Base-by-base conservation (phyloP, 2,888 invertebrate species). In the Tenthredo scrophulariae region DNA sequence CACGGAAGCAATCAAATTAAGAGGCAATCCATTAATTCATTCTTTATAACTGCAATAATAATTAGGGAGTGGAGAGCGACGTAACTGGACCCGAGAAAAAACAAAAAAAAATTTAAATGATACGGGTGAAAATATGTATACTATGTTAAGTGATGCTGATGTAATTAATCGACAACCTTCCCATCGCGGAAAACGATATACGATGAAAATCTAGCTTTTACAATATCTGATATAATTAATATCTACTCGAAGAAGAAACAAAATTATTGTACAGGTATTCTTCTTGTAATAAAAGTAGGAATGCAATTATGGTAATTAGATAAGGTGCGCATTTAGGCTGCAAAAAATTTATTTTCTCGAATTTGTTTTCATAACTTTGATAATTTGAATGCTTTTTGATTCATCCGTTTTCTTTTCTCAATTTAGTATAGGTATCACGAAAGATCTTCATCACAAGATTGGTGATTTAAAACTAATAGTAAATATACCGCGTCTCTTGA, bases 1-100 rank as follows among this genome's bases (percentile, higher is more conserved):
- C 91, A 91, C 90, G 91, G 88, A 88, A 85, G 37, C 79, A 85
- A 86, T 86, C 84, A 85, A 87, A 87, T 85, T 84, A 65, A 84
- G 83, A 67, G 83, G 83, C 46, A 65, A 83, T 83, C 83, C 70
- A 83, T 65, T 67, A 83, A 83, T 67, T 83, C 46, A 33, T 67
- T 67, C 15, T 67, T 33, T 33, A 33, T 65, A 18, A 22, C 67
- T 33, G 67, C 67, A 67, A 67, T 67, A 29, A 26, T 22, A 15
- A 75, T 54, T 13, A 40, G 50, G 77, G 33, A 29, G 77, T 54
- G 54, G 46, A 54, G 29, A 18, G 26, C 29, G 29, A 15, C 29
- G 50, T 29, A 33, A 77, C 50, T 77, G 72, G 72, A 74, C 77
- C 77, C 50, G 18, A 46, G 3, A 22, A 7, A 15, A 33, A 50